Conservation (phyloP, 2,113 vertebrate species). For the Microtus pennsylvanicus region DNA sequence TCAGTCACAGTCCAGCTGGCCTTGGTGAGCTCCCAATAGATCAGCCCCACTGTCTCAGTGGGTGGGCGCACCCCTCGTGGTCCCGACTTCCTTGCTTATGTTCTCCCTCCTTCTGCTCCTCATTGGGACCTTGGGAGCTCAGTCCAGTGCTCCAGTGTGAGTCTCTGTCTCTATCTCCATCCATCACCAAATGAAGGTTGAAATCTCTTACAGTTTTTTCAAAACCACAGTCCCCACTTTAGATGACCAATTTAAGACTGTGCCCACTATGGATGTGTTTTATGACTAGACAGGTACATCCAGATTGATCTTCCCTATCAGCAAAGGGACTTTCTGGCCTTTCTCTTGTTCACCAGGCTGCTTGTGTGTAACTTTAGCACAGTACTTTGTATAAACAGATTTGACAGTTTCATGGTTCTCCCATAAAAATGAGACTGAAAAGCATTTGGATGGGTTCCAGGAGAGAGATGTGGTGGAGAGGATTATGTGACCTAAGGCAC, state of each 20-base stretch:
- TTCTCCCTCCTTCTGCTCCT: too few relatives aligned
- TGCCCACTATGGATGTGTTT: background rate
- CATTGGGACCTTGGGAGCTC: too few relatives aligned
- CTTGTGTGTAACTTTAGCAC: background rate
- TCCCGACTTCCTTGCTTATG: too few relatives aligned
- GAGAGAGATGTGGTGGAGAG: background rate
- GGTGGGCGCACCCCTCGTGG: too few relatives aligned
- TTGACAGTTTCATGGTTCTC: background rate
- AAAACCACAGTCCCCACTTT: background rate
- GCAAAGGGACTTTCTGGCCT: background rate
- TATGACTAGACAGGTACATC: background rate
- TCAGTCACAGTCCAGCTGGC: too few relatives aligned
- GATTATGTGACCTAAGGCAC: background rate
- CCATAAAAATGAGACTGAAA: constrained; percentile 2
- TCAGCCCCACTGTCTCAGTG: too few relatives aligned
- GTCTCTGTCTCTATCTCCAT: too few relatives aligned
- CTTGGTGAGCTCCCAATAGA: too few relatives aligned
- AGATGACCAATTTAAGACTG: background rate
- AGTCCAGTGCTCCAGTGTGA: too few relatives aligned
- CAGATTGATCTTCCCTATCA: background rate
- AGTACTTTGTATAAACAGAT: background rate
- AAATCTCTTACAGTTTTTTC: background rate
- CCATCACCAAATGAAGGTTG: too few relatives aligned
- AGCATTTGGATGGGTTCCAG: background rate
- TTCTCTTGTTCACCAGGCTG: background rate